Evolutionary conservation across 2,797 vertebrate species (phyloP), one percentile per base, ranked within the genome.

Genomic region (Oceanodroma leucorhoa): DNA sequence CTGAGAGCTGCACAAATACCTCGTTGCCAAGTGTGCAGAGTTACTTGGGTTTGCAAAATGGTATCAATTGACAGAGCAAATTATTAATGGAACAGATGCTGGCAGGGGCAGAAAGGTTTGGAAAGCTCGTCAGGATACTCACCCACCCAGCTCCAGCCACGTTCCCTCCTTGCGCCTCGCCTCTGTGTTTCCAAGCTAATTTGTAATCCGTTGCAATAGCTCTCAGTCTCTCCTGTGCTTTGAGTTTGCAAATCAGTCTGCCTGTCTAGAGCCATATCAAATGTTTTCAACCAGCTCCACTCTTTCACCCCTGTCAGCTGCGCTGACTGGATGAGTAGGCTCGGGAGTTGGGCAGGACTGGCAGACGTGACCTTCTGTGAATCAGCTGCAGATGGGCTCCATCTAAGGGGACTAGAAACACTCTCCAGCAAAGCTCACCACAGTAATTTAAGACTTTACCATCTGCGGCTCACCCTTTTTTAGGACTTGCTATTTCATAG

Each of bases 31-130:
- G 61, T 30, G 38, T 51, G 43, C 84, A 79, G 60, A 72, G 66
- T 69, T 75, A 86, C 62, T 89, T 51, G 24, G 40, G 72, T 86
- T 86, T 93, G 77, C 71, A 93, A 82, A 91, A 73, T 57, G 32
- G 5, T 89, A 86, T 79, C 88, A 85, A 34, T 1, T 78, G 76
- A 79, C 88, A 66, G 66, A 82, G 67, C n/a, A 79, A 78, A 85
- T 95, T 91, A 89, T 75, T 93, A 95, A 95, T 83, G 94, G 66
- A 89, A 89, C 71, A 75, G 84, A 41, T 1, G 4, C 84, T 79
- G 58, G 26, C 61, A 82, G 66, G 71, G 65, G 69, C 67, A 77
- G 75, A 55, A 61, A 43, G 14, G 7, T 57, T 29, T 65, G 61
- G 57, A 67, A 77, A 83, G 41, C 45, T 57, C 5, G 0, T 78